phyloP scores from a whole-genome alignment of 2,797 vertebrate genomes.

The Crax fasciolata region DNA sequence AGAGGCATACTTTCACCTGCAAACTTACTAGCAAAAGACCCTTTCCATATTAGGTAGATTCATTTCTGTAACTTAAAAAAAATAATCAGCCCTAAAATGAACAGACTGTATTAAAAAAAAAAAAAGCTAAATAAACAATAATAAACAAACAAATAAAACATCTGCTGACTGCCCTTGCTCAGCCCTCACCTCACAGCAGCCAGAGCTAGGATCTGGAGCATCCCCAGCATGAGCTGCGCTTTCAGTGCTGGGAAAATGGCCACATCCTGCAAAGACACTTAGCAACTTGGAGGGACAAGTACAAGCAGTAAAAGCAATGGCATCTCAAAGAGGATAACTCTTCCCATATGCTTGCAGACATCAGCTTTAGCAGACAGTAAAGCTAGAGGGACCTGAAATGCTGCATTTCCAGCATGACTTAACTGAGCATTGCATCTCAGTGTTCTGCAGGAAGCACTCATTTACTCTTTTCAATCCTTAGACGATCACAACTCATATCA shows the following conservation, averaged over 20 bases:
- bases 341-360: background rate
- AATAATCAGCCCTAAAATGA: background rate
- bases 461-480: rapidly evolving
- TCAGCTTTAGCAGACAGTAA: background rate
- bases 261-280: background rate
- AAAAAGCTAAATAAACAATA: background rate
- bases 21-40: background rate
- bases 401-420: background rate
- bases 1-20: background rate
- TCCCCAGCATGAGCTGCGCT: rapidly evolving
- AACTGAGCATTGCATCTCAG: background rate
- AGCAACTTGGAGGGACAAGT: background rate
- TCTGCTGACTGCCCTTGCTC: background rate
- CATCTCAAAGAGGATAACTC: background rate
- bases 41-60: background rate
- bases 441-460: background rate
- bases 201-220: background rate
- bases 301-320: background rate
- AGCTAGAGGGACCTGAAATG: background rate
- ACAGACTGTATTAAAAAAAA: background rate
- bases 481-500: background rate
- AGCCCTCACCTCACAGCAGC: background rate
- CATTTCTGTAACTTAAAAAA: background rate
- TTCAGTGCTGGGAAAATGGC: background rate
- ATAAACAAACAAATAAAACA: background rate